These are phyloP conservation scores for Rhagoletis pomonella DNA, from an alignment of 1,140 invertebrate genomes.

Conservation along the genomic window DNA sequence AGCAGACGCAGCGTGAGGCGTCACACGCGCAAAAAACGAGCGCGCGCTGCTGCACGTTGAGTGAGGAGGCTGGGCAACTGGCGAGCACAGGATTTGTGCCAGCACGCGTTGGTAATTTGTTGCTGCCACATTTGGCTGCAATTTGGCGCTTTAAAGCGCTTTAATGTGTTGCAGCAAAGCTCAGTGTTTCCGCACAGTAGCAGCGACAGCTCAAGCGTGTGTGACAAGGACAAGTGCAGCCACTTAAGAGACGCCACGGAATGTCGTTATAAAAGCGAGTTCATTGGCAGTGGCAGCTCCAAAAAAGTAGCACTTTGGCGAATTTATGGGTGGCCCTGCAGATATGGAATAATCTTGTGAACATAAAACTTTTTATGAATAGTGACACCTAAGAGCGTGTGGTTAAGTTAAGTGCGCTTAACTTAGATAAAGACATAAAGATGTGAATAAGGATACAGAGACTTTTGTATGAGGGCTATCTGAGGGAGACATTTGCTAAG, in stretches of 20 bases:
- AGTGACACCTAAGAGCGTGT: not conserved
- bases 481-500: no score
- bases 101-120: not conserved
- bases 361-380: not conserved
- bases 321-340: no score
- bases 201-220: not conserved
- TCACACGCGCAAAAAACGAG: not conserved
- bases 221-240: not conserved
- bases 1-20: not conserved
- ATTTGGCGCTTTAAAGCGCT: not conserved
- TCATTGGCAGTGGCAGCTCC: not conserved
- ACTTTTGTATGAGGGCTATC: not conserved
- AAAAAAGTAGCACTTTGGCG: not conserved
- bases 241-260: not conserved
- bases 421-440: not conserved
- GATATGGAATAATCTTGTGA: not conserved
- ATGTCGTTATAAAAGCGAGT: not conserved
- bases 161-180: not conserved
- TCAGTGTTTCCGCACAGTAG: no score
- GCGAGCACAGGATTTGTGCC: not conserved
- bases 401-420: not conserved
- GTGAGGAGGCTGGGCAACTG: not conserved
- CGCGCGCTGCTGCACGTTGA: not conserved
- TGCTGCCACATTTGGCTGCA: not conserved
- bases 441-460: not conserved